Base-by-base conservation (phyloP, 2,113 vertebrate species). In the Takifugu flavidus region DNA sequence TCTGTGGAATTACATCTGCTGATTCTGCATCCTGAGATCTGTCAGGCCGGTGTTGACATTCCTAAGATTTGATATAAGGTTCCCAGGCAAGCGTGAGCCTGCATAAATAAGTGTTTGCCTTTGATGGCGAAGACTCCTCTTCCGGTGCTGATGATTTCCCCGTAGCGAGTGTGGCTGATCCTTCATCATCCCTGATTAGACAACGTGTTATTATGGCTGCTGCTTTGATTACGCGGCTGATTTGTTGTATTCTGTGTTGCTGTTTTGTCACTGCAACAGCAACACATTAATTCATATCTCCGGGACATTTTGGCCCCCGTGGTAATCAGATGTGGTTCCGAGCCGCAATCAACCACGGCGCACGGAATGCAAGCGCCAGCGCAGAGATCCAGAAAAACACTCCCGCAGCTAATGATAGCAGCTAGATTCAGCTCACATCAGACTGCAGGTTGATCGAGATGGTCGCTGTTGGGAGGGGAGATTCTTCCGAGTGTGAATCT, bases 31-130 rank as follows among this genome's bases (percentile, higher is more conserved):
- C 67, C 78, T 65, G 74, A 60, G 79, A 77, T 86, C 61, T 76
- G 80, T 77, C 71, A 59, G 74, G 55, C 59, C 74, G 11, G 62
- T 79, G 81, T 88, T 83, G 84, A 86, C 83, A 83, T 59, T 82
- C 55, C 72, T 61, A 13, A 63, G 25, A 42, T 57, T 74, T 82
- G 77, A 82, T 78, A 73, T 70, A 65, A 67, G 74, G 70, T 80
- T 86, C 59, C 62, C 59, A 75, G 79, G 66, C 83, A 73, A 78
- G 88, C 82, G 71, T 88, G 88, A 83, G 85, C 79, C 59, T 84
- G 88, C 88, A 88, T 88, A 71, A 85, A 70, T 84, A 73, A 60
- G 42, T 79, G 82, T 86, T 86, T 87, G 84, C 70, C 59, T 83
- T 77, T 47, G 63, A 75, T 65, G 61, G 65, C 29, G 47, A 56